phyloP scores from a whole-genome alignment of 2,797 vertebrate species.

The Hylomyscus alleni region DNA sequence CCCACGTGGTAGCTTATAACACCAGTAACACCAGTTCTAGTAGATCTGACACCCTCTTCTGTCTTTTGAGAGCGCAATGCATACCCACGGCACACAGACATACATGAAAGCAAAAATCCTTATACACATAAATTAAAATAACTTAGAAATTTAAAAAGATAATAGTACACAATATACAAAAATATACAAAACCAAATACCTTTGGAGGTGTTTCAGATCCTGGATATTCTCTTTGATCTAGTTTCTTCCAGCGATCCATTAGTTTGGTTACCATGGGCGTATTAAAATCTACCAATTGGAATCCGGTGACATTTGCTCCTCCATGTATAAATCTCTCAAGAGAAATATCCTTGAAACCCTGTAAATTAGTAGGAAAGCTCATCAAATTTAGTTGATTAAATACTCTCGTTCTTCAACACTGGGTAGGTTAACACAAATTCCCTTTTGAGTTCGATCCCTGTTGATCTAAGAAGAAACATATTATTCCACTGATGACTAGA shows the following conservation, averaged over 20 bases:
- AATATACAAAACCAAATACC: slow-evolving; percentile 88
- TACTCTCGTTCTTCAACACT: slow-evolving; percentile 64
- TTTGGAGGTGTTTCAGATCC: slow-evolving; percentile 98
- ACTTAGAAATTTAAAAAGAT: background rate
- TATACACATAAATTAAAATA: background rate
- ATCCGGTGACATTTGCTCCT: slow-evolving; percentile 98
- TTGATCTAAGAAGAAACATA: background rate
- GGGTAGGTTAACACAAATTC: slow-evolving; percentile 52
- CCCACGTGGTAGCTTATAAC: background rate
- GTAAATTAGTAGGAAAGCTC: slow-evolving; percentile 78
- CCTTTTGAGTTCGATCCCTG: background rate
- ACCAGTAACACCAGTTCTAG: background rate
- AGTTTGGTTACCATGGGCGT: slow-evolving; percentile 97
- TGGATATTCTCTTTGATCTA: slow-evolving; percentile 99
- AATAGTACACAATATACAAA: background rate
- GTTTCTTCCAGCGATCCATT: slow-evolving; percentile 99
- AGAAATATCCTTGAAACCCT: slow-evolving; percentile 99
- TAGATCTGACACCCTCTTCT: too few relatives aligned
- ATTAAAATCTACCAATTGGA: slow-evolving; percentile 98
- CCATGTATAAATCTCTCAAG: slow-evolving; percentile 99
- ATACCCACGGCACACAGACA: background rate
- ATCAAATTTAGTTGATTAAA: slow-evolving; percentile 52
- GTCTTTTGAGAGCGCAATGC: background rate
- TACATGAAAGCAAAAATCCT: background rate
- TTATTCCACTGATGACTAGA: background rate